Evolutionary conservation across 2,888 invertebrate genomes (phyloP).

Genomic region (Trissolcus brochymenae): DNA sequence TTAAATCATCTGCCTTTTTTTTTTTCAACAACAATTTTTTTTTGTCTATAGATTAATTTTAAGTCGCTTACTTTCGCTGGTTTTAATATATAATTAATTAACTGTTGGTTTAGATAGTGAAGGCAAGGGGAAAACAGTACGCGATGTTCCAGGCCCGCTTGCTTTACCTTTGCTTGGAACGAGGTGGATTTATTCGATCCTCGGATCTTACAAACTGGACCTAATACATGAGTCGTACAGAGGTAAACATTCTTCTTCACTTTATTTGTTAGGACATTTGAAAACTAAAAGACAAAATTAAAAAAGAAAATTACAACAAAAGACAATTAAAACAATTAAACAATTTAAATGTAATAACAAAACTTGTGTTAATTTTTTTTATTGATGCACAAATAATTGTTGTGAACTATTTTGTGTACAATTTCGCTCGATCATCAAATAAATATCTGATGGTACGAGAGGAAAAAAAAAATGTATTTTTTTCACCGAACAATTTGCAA

Average conservation of each 20-base stretch:
- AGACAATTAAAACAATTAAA: no score
- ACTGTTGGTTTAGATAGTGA: constrained; percentile 25
- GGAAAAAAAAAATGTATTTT: background rate
- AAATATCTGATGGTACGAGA: background rate
- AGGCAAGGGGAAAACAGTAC: constrained; percentile 61
- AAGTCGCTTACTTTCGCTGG: background rate
- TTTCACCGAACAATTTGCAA: background rate
- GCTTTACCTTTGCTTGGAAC: constrained; percentile 86
- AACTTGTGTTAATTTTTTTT: no score
- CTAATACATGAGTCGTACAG: constrained; percentile 88
- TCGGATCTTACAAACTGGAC: constrained; percentile 82
- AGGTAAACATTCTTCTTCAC: constrained; percentile 77
- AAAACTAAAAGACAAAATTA: no score
- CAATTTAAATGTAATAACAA: no score
- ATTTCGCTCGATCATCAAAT: background rate
- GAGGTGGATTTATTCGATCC: constrained; percentile 85
- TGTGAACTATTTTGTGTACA: background rate
- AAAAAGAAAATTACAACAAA: no score
- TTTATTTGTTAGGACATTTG: constrained; percentile 22
- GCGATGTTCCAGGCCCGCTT: constrained; percentile 85
- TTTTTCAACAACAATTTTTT: no score
- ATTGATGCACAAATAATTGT: no score
- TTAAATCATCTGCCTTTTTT: no score
- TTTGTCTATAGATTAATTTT: background rate
- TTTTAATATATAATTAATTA: background rate